Evolutionary conservation across 2,888 invertebrate genomes (phyloP).

Genomic region (Salticus scenicus): DNA sequence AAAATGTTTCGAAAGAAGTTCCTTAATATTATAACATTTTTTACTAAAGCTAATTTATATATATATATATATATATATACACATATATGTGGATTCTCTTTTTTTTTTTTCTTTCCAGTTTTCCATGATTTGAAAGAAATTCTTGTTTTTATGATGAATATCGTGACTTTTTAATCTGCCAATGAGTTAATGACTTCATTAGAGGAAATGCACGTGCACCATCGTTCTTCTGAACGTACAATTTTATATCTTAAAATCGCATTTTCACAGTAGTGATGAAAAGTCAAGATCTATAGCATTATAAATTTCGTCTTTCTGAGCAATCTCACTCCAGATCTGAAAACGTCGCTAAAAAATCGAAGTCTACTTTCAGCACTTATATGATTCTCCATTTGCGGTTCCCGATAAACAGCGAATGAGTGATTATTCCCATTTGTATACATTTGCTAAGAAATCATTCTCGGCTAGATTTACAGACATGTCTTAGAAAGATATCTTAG

Average conservation of each 20-base stretch:
- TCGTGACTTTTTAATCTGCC: too few relatives aligned
- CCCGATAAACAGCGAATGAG: background rate
- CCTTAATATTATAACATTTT: too few relatives aligned
- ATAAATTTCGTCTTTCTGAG: background rate
- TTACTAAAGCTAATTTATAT: too few relatives aligned
- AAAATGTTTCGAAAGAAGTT: too few relatives aligned
- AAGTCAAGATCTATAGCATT: background rate
- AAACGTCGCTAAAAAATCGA: background rate
- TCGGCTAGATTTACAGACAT: background rate
- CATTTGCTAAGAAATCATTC: slow-evolving; percentile 15
- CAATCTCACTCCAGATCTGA: background rate
- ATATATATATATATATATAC: too few relatives aligned
- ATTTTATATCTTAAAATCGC: background rate
- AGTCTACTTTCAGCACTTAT: background rate
- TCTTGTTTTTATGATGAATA: too few relatives aligned
- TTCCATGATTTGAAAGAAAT: too few relatives aligned
- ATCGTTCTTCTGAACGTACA: background rate
- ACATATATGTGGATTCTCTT: too few relatives aligned
- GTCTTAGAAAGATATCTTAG: background rate
- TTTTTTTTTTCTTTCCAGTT: too few relatives aligned
- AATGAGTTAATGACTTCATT: too few relatives aligned
- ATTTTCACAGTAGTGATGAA: slow-evolving; percentile 5
- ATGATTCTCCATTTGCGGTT: background rate
- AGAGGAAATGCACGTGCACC: too few relatives aligned
- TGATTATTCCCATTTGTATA: slow-evolving; percentile 5